These are phyloP conservation scores for Physella acuta DNA, from an alignment of 1,140 invertebrate genomes.

Conservation along the genomic window DNA sequence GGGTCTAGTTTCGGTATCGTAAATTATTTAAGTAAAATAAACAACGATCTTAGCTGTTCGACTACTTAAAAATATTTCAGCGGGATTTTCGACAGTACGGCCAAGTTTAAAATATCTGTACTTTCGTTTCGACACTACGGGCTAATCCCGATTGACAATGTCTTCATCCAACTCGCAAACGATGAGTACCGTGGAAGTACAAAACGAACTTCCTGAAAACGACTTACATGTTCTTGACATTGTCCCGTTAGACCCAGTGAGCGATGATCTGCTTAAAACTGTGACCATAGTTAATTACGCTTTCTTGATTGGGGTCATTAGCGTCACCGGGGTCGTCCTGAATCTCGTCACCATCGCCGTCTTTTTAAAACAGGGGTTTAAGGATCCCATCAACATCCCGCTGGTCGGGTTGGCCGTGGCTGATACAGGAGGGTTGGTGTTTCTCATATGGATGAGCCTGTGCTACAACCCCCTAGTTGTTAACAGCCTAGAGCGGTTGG, in stretches of 20 bases:
- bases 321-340: background rate
- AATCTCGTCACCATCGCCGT: background rate
- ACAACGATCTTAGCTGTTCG: no score
- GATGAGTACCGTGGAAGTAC: no score
- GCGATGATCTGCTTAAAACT: background rate
- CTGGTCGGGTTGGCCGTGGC: background rate
- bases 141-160: no score
- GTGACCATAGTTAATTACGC: background rate
- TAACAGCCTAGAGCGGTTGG: background rate
- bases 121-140: no score
- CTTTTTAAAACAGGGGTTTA: slow-evolving; percentile 1
- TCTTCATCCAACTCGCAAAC: no score
- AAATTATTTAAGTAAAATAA: no score
- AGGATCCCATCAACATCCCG: slow-evolving; percentile 4
- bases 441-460: slow-evolving; percentile 5
- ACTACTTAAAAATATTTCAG: no score
- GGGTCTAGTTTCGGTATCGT: no score
- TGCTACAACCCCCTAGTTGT: slow-evolving; percentile 1
- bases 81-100: no score
- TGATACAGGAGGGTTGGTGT: background rate
- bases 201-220: no score
- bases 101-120: no score
- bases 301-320: background rate
- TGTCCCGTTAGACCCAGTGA: background rate
- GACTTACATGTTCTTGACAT: no score